Evolutionary conservation across 2,113 vertebrate species (phyloP).

Genomic region (Globicephala melas): DNA sequence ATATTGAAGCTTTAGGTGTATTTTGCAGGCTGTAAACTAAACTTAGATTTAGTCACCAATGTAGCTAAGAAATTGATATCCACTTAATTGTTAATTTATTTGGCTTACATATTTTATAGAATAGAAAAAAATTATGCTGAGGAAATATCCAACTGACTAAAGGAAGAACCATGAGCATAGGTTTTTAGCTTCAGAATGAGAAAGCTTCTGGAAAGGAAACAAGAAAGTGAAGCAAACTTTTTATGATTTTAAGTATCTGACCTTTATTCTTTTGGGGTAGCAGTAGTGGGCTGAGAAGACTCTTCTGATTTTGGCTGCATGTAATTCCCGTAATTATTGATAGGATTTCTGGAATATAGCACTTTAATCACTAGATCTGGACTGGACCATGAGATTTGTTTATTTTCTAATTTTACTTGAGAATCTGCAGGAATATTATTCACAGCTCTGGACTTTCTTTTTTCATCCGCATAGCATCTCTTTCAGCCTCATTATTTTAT

Average conservation of each 20-base stretch:
- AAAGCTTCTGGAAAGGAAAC: background rate
- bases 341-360: constrained; percentile 63
- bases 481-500: constrained; percentile 9
- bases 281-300: background rate
- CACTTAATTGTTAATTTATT: background rate
- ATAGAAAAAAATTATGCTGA: background rate
- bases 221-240: background rate
- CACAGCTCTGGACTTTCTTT: background rate
- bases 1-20: background rate
- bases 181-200: constrained; percentile 6
- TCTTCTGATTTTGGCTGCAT: background rate
- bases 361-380: background rate
- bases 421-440: background rate
- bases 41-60: constrained; percentile 10
- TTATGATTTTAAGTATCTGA: background rate
- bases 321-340: constrained; percentile 58
- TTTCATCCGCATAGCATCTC: constrained; percentile 34
- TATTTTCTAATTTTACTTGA: background rate
- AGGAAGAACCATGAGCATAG: background rate
- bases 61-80: background rate
- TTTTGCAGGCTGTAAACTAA: background rate
- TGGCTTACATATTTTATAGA: background rate
- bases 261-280: background rate
- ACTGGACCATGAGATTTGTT: background rate
- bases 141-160: background rate